A percentile compares a stretch with the other conserved stretches of the same genome.
phyloP scores from a whole-genome alignment of 1,140 invertebrate genomes.

The Chionoecetes opilio region DNA sequence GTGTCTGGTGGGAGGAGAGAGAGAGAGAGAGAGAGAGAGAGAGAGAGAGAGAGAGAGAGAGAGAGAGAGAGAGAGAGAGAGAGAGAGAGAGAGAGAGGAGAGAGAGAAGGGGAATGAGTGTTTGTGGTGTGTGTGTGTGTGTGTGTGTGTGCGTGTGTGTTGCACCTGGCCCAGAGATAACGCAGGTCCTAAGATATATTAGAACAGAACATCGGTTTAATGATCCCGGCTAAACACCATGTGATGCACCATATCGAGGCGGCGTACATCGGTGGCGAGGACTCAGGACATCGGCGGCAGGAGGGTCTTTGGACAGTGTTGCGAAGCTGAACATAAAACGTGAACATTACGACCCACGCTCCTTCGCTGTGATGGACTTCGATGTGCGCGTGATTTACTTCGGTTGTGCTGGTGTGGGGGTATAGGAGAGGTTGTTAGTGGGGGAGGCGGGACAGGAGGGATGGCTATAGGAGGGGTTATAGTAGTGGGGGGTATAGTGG shows the following conservation, averaged over 20 bases:
- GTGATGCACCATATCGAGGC: not conserved
- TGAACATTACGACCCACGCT: not conserved
- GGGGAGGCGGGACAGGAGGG: not conserved
- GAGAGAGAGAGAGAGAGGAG: conserved; percentile 39
- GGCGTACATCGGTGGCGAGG: not conserved
- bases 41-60: conserved; percentile 44
- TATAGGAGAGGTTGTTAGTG: too few species aligned
- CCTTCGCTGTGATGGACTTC: not conserved
- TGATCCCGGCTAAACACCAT: not conserved
- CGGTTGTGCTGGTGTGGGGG: not conserved
- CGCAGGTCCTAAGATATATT: not conserved
- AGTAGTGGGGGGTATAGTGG: not conserved
- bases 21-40: conserved; percentile 41
- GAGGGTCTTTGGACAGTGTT: not conserved
- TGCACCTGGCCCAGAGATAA: not conserved
- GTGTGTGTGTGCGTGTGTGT: not conserved
- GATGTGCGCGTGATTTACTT: not conserved
- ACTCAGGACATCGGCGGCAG: not conserved
- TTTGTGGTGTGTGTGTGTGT: too few species aligned
- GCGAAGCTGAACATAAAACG: not conserved
- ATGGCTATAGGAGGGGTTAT: too few species aligned
- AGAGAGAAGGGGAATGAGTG: not conserved
- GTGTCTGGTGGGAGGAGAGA: not conserved
- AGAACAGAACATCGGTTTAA: not conserved
- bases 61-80: conserved; percentile 44